A percentile compares a stretch with the other conserved stretches of the same genome.
phyloP scores from a whole-genome alignment of 2,888 invertebrate genomes.

The Rhaphigaster nebulosa region DNA sequence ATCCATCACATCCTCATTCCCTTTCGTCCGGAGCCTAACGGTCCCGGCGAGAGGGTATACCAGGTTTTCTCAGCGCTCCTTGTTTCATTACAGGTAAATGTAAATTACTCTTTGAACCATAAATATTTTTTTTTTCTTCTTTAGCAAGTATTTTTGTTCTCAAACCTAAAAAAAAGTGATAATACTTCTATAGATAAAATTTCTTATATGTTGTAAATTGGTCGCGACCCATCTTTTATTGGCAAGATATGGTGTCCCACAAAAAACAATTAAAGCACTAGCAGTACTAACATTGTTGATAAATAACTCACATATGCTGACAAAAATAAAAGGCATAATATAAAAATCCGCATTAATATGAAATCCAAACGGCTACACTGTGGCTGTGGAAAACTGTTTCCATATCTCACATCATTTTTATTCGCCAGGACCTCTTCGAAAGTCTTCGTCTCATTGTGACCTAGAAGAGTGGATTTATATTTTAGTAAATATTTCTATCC shows the following conservation, averaged over 20 bases:
- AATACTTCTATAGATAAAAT: too few relatives aligned
- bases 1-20: slow-evolving; percentile 91
- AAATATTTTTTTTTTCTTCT: too few relatives aligned
- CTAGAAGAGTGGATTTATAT: background rate
- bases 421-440: background rate
- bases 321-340: background rate
- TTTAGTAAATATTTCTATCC: background rate
- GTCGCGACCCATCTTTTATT: too few relatives aligned
- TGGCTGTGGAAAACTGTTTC: background rate
- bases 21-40: slow-evolving; percentile 78
- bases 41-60: slow-evolving; percentile 82
- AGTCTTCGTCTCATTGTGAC: background rate
- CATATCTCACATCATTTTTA: background rate
- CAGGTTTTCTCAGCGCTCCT: slow-evolving; percentile 88
- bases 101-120: slow-evolving; percentile 68
- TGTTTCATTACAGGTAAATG: slow-evolving; percentile 87
- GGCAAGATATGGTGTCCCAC: too few relatives aligned
- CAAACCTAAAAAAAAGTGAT: too few relatives aligned
- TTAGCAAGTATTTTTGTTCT: too few relatives aligned
- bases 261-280: background rate
- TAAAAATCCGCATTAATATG: background rate
- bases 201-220: too few relatives aligned
- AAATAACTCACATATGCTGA: background rate
- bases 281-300: background rate
- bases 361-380: background rate